These are phyloP conservation scores for Thaleichthys pacificus DNA, from an alignment of 2,797 vertebrate genomes.

Conservation along the genomic window DNA sequence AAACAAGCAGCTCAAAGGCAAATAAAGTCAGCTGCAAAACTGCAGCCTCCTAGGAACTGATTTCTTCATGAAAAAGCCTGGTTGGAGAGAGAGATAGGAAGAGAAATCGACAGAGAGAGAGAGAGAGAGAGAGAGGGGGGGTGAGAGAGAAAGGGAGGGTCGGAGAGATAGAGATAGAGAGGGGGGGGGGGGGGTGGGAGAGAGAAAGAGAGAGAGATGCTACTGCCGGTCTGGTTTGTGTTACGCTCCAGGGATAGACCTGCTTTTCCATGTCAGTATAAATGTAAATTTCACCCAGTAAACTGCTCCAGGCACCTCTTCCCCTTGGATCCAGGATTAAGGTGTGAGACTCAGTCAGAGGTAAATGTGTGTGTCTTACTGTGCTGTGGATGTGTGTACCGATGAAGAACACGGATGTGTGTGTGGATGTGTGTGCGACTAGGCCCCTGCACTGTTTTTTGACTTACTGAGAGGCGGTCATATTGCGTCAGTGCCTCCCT, in stretches of 20 bases:
- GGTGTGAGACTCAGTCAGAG: conserved; percentile 31
- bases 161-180: too few species aligned
- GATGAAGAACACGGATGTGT: conserved; percentile 10
- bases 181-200: too few species aligned
- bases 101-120: too few species aligned
- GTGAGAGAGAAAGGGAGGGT: too few species aligned
- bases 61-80: conserved; percentile 52
- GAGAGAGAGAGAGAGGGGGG: too few species aligned
- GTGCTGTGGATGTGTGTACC: not conserved
- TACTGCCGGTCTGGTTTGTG: conserved; percentile 48
- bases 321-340: conserved; percentile 56
- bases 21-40: conserved; percentile 30
- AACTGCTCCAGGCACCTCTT: conserved; percentile 57
- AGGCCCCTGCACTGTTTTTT: too few species aligned
- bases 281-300: conserved; percentile 70
- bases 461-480: too few species aligned
- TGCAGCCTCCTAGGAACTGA: conserved; percentile 48
- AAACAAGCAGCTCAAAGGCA: conserved; percentile 32
- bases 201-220: conserved; percentile 1
- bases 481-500: too few species aligned
- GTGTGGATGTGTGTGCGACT: conserved; percentile 17
- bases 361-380: not conserved
- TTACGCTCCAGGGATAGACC: conserved; percentile 59
- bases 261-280: conserved; percentile 60
- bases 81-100: conserved; percentile 30